These are phyloP conservation scores for Pantelozetes paolii DNA, from an alignment of 2,888 invertebrate genomes.

Conservation along the genomic window DNA sequence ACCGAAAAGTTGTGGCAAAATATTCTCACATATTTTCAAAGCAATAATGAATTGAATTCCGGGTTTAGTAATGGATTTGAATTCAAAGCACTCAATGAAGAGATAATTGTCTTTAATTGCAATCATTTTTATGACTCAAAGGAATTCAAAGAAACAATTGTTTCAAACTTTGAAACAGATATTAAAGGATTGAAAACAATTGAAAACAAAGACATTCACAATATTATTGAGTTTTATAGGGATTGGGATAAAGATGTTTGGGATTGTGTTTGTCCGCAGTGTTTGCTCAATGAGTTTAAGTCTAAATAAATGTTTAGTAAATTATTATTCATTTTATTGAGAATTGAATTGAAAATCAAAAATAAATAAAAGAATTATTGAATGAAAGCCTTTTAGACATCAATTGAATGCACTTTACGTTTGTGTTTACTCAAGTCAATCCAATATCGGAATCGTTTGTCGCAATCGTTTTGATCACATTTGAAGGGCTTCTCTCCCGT, in stretches of 20 bases:
- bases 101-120: conserved; percentile 26
- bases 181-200: background rate
- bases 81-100: background rate
- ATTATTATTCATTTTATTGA: too few relatives aligned
- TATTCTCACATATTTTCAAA: conserved; percentile 11
- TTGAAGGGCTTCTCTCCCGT: conserved; percentile 14
- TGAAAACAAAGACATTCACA: background rate
- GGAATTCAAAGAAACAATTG: conserved; percentile 5
- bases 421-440: background rate
- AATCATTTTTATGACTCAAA: background rate
- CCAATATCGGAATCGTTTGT: background rate
- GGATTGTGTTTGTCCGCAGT: conserved; percentile 18
- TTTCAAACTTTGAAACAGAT: conserved; percentile 10
- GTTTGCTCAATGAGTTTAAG: background rate
- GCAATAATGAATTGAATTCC: background rate
- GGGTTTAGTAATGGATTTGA: background rate
- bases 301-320: too few relatives aligned
- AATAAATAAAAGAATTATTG: too few relatives aligned
- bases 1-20: conserved; percentile 33
- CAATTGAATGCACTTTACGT: background rate
- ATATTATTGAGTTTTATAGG: background rate
- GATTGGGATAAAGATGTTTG: conserved; percentile 1
- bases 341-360: too few relatives aligned
- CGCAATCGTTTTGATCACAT: background rate
- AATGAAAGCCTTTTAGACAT: too few relatives aligned